Base-by-base conservation (phyloP, 92 coral and sea anemone genomes). In the Siderastrea radians region DNA sequence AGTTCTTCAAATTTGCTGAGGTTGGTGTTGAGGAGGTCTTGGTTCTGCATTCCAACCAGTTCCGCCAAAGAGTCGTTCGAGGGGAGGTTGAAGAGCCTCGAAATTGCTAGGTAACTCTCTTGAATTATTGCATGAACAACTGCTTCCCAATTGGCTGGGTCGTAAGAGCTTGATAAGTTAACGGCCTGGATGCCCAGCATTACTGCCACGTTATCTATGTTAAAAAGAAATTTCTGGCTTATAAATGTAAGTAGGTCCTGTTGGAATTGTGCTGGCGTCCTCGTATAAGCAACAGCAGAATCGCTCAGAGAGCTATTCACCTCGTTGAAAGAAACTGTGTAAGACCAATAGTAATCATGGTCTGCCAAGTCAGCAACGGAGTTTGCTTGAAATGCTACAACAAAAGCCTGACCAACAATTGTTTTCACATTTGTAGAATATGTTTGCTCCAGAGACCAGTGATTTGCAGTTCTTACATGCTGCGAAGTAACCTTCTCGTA, bases 41-140 rank as follows among this genome's bases (percentile, higher is more conserved):
- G 80, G 15, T 63, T 43, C 9, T 87, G 59, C n/a, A 76, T 38
- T 47, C 75, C 68, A 44, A 87, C 88, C 63, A 94, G 89, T 13
- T 77, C 12, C 49, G 98, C 95, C 44, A 92, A 87, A 13, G 86
- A 11, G 54, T 87, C 80, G 81, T 77, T 90, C 1, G 92, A 78
- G 13, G 84, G 85, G 38, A 93, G 84, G 17, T 81, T 49, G 6
- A 88, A 62, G 7, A 72, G 91, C 47, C 63, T 62, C 8, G 77
- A 53, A 65, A 79, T 78, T 65, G 87, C 75, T 26, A 65, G 14
- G 26, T 77, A 78, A 81, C 86, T 88, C 59, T 88, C 87, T 3
- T 3, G 47, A n/a, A 88, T 75, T 54, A 80, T 73, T 4, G 82
- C 83, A 49, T 87, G 80, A 4, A 73, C 86, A 69, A 87, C 75